These are phyloP conservation scores for Antheraea yamamai DNA, from an alignment of 2,888 invertebrate genomes.

Conservation along the genomic window DNA sequence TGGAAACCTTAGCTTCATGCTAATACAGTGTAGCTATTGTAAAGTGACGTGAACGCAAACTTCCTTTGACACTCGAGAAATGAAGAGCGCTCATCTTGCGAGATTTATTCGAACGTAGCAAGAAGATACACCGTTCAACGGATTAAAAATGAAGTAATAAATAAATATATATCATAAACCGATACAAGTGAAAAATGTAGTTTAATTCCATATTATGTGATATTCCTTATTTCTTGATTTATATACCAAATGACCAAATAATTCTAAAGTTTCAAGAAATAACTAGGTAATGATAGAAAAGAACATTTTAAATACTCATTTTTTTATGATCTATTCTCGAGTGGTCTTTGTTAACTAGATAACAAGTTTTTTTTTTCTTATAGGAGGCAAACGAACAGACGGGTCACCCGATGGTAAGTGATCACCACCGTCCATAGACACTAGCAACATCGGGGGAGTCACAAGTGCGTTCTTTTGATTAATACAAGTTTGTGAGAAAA, in stretches of 20 bases:
- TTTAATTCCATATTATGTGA: no score
- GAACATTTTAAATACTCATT: background rate
- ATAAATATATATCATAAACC: background rate
- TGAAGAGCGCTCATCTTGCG: constrained; percentile 39
- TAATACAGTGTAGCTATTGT: constrained; percentile 53
- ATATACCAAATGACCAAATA: background rate
- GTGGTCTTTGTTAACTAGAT: background rate
- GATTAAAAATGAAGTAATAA: background rate
- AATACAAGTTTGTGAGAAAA: background rate
- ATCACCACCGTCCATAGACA: no score
- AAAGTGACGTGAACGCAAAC: constrained; percentile 60
- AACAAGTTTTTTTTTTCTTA: no score
- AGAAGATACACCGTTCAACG: background rate
- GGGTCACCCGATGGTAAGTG: no score
- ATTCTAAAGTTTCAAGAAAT: background rate
- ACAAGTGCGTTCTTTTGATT: no score
- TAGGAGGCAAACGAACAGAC: no score
- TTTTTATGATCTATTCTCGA: background rate
- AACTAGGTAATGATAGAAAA: background rate
- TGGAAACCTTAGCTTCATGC: constrained; percentile 48
- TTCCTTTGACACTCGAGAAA: constrained; percentile 59
- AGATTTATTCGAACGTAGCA: constrained; percentile 38
- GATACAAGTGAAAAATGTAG: no score
- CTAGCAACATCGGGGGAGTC: no score
- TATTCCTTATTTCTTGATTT: no score